phyloP scores from a whole-genome alignment of 2,797 vertebrate species.

The Hephaestus fuliginosus region DNA sequence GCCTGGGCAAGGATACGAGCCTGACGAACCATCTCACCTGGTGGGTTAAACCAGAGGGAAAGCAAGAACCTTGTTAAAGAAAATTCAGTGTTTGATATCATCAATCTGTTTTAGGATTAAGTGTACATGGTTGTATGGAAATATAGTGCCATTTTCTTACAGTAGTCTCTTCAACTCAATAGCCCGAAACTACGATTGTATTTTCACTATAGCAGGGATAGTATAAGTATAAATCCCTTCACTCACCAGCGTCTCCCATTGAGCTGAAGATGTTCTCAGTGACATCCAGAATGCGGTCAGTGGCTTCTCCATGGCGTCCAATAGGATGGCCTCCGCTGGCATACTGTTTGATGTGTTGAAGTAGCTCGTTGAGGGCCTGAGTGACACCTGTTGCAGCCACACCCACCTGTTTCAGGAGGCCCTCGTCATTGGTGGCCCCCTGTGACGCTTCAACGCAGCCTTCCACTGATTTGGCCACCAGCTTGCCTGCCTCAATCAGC shows the following conservation, averaged over 20 bases:
- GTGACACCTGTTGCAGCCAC: slow-evolving; percentile 94
- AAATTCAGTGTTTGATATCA: neutral
- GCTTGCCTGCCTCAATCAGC: slow-evolving; percentile 94
- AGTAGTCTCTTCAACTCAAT: neutral
- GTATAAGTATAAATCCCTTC: neutral
- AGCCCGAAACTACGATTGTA: neutral
- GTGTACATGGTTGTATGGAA: neutral
- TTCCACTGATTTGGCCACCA: slow-evolving; percentile 97
- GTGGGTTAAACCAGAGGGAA: neutral
- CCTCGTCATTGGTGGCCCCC: slow-evolving; percentile 92
- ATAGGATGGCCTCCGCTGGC: slow-evolving; percentile 93
- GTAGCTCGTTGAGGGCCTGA: slow-evolving; percentile 95
- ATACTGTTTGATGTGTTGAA: slow-evolving; percentile 96
- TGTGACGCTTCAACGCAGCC: slow-evolving; percentile 96
- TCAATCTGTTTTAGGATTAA: neutral
- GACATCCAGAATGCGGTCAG: slow-evolving; percentile 96
- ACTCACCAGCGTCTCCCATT: slow-evolving; percentile 96
- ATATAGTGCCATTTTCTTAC: neutral
- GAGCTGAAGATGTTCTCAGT: slow-evolving; percentile 99
- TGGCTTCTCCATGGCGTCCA: slow-evolving; percentile 96
- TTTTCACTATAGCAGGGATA: neutral
- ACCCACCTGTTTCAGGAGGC: slow-evolving; percentile 94
- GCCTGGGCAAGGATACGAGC: slow-evolving; percentile 97
- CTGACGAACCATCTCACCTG: slow-evolving; percentile 99
- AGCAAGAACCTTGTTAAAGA: neutral